These are phyloP conservation scores for Corapipo altera DNA, from an alignment of 2,113 vertebrate genomes.

Conservation along the genomic window DNA sequence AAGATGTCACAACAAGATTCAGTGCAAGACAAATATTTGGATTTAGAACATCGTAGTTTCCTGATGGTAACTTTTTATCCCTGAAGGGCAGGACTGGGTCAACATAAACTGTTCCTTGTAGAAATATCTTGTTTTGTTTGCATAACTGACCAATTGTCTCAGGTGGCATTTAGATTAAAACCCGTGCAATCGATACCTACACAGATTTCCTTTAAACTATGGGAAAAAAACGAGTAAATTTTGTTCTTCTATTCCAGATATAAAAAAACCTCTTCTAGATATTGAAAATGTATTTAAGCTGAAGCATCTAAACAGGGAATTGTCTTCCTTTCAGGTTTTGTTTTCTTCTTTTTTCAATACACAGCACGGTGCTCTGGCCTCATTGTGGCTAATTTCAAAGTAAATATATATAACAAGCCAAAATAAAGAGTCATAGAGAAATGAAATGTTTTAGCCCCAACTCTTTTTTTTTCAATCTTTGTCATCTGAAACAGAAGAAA, in stretches of 20 bases:
- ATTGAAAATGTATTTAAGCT: not conserved
- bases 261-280: not conserved
- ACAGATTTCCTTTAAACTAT: not conserved
- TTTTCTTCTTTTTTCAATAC: not conserved
- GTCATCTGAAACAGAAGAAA: not conserved
- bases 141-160: not conserved
- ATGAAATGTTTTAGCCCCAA: not conserved
- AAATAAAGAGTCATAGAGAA: not conserved
- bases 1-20: not conserved
- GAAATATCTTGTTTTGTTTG: not conserved
- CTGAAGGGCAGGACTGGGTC: not conserved
- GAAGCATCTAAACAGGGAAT: not conserved
- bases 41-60: not conserved
- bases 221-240: not conserved
- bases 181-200: not conserved
- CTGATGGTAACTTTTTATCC: not conserved
- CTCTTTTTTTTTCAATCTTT: not conserved
- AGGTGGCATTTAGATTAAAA: not conserved
- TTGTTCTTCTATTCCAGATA: not conserved
- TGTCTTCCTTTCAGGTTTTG: not conserved
- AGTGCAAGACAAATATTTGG: not conserved
- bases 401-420: not conserved
- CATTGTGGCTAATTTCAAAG: not conserved
- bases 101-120: not conserved
- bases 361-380: not conserved